A percentile compares a stretch with the other conserved stretches of the same genome.
These are phyloP conservation scores for Drosophila macrospina DNA, from an alignment of 2,888 invertebrate species.

Conservation along the genomic window DNA sequence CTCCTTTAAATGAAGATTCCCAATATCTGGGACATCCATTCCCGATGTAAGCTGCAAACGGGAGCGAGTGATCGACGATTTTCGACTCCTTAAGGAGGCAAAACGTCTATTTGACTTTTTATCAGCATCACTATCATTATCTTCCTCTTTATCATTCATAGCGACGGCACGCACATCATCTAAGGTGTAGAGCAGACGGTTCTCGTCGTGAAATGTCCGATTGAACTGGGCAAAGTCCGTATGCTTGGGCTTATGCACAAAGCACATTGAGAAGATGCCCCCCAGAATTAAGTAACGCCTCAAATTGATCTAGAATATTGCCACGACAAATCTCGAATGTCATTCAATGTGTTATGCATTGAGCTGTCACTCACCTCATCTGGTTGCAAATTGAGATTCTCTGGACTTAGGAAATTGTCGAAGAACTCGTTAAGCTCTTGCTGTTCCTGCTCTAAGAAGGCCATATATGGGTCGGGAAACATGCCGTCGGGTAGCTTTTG, in stretches of 20 bases:
- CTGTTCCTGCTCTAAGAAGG: conserved; percentile 66
- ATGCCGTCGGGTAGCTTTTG: conserved; percentile 40
- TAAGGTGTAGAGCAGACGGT: conserved; percentile 44
- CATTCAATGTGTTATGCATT: neutral
- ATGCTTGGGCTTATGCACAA: conserved; percentile 73
- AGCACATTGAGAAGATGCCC: conserved; percentile 77
- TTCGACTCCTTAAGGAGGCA: neutral
- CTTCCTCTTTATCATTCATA: neutral
- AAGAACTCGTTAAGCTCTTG: conserved; percentile 55
- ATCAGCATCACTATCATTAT: neutral
- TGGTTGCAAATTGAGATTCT: conserved; percentile 44
- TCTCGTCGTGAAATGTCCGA: conserved; percentile 71
- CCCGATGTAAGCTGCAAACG: neutral
- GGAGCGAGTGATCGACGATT: neutral
- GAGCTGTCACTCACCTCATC: conserved; percentile 67
- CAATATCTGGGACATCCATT: neutral
- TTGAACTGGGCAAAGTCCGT: conserved; percentile 67
- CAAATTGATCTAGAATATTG: conserved; percentile 76
- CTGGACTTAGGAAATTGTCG: conserved; percentile 57
- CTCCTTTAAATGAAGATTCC: conserved; percentile 16
- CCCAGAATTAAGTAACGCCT: conserved; percentile 77
- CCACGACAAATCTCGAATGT: neutral
- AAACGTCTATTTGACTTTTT: neutral
- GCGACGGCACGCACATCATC: conserved; percentile 27
- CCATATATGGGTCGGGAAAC: conserved; percentile 69